These are phyloP conservation scores for Drosophila lutescens DNA, from an alignment of 2,888 invertebrate species.

Conservation along the genomic window DNA sequence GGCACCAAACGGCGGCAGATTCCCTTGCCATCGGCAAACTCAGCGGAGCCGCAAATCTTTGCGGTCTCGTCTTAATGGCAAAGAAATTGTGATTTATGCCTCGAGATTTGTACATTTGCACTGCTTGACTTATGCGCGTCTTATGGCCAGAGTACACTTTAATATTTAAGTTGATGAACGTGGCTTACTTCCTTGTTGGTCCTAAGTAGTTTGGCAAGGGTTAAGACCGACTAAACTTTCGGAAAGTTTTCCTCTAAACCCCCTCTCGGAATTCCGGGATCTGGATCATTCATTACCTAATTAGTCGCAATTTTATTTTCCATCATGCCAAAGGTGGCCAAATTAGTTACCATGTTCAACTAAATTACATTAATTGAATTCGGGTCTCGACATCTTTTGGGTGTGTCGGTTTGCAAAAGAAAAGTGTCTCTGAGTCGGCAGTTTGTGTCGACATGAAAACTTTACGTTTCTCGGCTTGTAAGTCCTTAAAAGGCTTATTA, in stretches of 20 bases:
- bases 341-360: constrained; percentile 48
- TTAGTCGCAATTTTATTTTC: constrained; percentile 36
- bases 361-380: constrained; percentile 68
- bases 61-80: constrained; percentile 78
- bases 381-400: constrained; percentile 15
- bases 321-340: constrained; percentile 55
- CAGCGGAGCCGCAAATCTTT: constrained; percentile 76
- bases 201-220: constrained; percentile 6
- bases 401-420: constrained; percentile 12
- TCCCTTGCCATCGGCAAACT: constrained; percentile 67
- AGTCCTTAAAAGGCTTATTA: constrained; percentile 43
- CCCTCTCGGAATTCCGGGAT: constrained; percentile 1
- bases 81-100: constrained; percentile 67
- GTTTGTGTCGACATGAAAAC: constrained; percentile 46
- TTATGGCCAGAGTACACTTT: constrained; percentile 26
- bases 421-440: constrained; percentile 44
- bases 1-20: constrained; percentile 25
- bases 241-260: constrained; percentile 3
- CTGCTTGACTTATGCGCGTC: constrained; percentile 22
- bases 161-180: constrained; percentile 26
- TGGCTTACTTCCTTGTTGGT: constrained; percentile 55
- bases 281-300: constrained; percentile 44
- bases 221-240: constrained; percentile 12
- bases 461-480: constrained; percentile 38
- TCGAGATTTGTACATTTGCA: constrained; percentile 50